Percentiles rank a stretch among this genome's conserved stretches.
Conservation (phyloP, 2,113 vertebrate genomes). For the Chaetura pelagica region DNA sequence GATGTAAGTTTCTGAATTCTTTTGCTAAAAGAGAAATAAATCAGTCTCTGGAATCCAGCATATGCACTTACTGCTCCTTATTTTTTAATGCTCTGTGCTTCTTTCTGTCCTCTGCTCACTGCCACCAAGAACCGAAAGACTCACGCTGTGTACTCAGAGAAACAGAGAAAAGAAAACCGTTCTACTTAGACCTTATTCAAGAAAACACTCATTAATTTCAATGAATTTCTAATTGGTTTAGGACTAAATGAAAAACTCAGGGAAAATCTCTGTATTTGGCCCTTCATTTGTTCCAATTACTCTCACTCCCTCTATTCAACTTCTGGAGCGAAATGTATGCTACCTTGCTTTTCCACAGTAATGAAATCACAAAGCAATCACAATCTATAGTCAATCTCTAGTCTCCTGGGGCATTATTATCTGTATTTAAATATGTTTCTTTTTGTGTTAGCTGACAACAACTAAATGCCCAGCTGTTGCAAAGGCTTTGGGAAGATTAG, state of each 20-base stretch:
- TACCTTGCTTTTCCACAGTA: neutral
- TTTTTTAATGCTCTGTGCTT: neutral
- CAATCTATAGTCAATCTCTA: neutral
- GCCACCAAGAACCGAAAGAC: neutral
- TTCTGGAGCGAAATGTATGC: neutral
- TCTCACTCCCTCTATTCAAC: neutral
- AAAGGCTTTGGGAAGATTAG: constrained; percentile 35
- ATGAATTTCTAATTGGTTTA: neutral
- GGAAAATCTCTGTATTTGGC: neutral
- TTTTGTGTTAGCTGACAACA: constrained; percentile 18
- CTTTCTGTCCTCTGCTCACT: neutral
- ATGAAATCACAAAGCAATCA: constrained; percentile 1
- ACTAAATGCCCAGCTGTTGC: constrained; percentile 25
- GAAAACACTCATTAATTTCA: neutral
- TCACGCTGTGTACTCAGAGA: neutral
- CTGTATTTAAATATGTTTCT: constrained; percentile 42
- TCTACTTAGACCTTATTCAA: neutral
- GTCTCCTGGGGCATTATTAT: neutral
- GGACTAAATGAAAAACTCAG: neutral
- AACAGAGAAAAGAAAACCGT: neutral
- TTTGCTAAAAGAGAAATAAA: constrained; percentile 28
- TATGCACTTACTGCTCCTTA: neutral
- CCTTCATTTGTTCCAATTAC: neutral
- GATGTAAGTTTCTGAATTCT: constrained; percentile 7
- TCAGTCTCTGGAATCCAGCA: neutral